Conservation (phyloP, 2,113 vertebrate genomes). For the Osmerus mordax region DNA sequence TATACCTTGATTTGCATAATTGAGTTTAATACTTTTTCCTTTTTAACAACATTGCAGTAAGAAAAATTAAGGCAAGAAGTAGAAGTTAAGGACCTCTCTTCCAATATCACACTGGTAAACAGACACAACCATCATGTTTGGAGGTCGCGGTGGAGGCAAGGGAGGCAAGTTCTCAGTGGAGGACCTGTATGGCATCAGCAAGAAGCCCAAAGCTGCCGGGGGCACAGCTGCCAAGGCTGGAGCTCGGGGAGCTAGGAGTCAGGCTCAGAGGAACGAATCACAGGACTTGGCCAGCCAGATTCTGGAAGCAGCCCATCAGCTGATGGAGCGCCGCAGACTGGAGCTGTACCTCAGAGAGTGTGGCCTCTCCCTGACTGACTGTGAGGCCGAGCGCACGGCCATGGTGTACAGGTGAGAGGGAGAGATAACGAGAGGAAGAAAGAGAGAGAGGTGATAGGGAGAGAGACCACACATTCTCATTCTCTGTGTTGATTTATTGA, state of each 20-base stretch:
- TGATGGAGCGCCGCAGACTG: slow-evolving; percentile 66
- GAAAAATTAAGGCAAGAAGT: too few species aligned
- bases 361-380: slow-evolving; percentile 64
- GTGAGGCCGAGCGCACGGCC: slow-evolving; percentile 60
- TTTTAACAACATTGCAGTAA: background rate
- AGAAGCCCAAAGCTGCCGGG: slow-evolving; percentile 72
- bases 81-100: slow-evolving; percentile 17
- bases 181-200: slow-evolving; percentile 78
- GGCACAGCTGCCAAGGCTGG: slow-evolving; percentile 49
- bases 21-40: background rate
- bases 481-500: background rate
- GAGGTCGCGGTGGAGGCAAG: slow-evolving; percentile 66
- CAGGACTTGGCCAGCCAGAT: slow-evolving; percentile 70
- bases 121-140: slow-evolving; percentile 64
- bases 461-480: background rate
- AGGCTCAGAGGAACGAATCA: slow-evolving; percentile 57
- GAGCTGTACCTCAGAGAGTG: slow-evolving; percentile 73
- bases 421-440: slow-evolving; percentile 11
- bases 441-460: background rate
- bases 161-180: slow-evolving; percentile 77
- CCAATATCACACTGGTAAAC: slow-evolving; percentile 13
- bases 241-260: slow-evolving; percentile 36
- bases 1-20: background rate
- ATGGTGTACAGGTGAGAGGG: slow-evolving; percentile 72
- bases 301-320: slow-evolving; percentile 64